These are phyloP conservation scores for Leptothorax acervorum DNA, from an alignment of 2,888 invertebrate genomes.

Conservation along the genomic window DNA sequence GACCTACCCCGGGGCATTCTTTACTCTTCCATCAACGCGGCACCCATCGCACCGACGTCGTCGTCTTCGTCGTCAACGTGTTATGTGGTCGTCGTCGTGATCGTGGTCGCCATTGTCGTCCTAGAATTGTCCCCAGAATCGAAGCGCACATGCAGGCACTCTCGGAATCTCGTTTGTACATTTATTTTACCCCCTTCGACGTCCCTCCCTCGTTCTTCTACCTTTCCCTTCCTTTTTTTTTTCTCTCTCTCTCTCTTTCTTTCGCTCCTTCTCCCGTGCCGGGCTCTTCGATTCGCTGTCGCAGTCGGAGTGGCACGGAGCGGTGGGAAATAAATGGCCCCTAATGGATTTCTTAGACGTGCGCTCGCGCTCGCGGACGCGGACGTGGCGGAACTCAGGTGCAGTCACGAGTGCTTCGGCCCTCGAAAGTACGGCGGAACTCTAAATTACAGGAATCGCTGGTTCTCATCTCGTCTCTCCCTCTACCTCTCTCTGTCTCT, in stretches of 20 bases:
- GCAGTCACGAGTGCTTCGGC: conserved; percentile 44
- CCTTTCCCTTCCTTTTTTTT: neutral
- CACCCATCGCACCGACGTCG: conserved; percentile 13
- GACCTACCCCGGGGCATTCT: conserved; percentile 45
- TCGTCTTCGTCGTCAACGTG: neutral
- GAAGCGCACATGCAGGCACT: conserved; percentile 49
- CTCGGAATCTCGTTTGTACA: conserved; percentile 52
- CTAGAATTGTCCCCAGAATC: conserved; percentile 20
- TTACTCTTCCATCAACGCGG: conserved; percentile 49
- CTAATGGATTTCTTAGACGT: conserved; percentile 55
- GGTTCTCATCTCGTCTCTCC: conserved; percentile 35
- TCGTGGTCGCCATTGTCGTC: conserved; percentile 6
- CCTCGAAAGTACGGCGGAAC: conserved; percentile 52
- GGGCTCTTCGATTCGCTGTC: conserved; percentile 47
- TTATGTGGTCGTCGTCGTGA: neutral
- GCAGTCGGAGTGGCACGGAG: conserved; percentile 45
- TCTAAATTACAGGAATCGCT: conserved; percentile 54
- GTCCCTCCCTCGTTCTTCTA: neutral
- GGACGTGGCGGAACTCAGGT: conserved; percentile 46
- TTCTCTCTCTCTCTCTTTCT: neutral
- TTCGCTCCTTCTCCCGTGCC: neutral
- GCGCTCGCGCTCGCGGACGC: conserved; percentile 30
- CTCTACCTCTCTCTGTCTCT: neutral
- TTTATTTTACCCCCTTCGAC: conserved; percentile 49
- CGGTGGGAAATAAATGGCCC: conserved; percentile 53